Evolutionary conservation across 2,113 vertebrate genomes (phyloP), one percentile per base, ranked within the genome.

Genomic region (mouse (Mus musculus)): DNA sequence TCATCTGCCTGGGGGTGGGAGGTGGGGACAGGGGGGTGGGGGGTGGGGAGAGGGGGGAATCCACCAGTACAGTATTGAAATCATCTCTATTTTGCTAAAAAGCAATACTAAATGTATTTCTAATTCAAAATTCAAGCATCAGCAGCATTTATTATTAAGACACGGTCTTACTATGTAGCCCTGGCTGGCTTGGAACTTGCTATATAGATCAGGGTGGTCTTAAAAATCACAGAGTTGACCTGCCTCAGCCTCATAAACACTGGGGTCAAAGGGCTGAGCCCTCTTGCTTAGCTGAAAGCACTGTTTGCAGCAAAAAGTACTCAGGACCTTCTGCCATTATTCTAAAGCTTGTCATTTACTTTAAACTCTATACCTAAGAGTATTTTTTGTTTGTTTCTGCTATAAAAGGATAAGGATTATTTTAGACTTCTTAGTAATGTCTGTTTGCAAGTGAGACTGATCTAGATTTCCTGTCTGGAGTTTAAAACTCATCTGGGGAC

Each of bases 361-460:
- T 86, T 65, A 36, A 65, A 91, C 85, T 90, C 19, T 90, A 3
- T 91, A 13, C 82, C 73, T 61, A 77, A 77, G 65, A 59, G 71
- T 28, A 46, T 17, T 42, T 87, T 77, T n/a, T 71, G 6, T 93
- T 33, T 80, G 19, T 78, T 49, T 42, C 46, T 52, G 46, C 90
- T 54, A 56, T 20, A 75, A 89, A 78, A 42, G 2, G 4, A 85
- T 46, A 65, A 65, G 59, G 26, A 65, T 85, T 28, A 90, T 61
- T 92, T 96, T 42, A 56, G 54, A 88, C 14, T 76, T 14, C 30
- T 71, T 71, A 33, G 19, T 84, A 96, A 91, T 88, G 82, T 92
- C 73, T 87, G 56, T 30, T 93, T 85, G 75, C 56, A 56, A 95
- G 20, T 69, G 11, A 52, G 33, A 88, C 75, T 95, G 19, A 75